A percentile compares a stretch with the other conserved stretches of the same genome.
Conservation (phyloP, 2,797 vertebrate genomes). For the Natrix natrix region DNA sequence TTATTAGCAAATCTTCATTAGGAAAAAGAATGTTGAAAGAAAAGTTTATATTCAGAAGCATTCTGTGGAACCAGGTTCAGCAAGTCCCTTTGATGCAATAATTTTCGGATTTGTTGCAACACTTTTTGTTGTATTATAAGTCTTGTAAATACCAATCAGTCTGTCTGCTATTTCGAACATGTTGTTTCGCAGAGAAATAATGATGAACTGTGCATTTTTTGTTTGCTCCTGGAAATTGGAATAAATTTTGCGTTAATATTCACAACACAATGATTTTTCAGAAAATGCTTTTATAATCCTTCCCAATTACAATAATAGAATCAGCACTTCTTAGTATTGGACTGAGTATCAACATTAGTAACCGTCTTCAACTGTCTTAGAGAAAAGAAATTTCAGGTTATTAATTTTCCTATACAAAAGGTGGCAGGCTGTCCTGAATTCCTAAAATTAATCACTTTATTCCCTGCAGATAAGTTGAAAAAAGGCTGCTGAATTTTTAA, state of each 20-base stretch:
- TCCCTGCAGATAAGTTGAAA: not conserved
- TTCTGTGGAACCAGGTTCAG: conserved; percentile 50
- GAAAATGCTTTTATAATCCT: not conserved
- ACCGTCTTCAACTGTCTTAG: not conserved
- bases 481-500: not conserved
- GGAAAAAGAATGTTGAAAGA: not conserved
- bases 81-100: conserved; percentile 79
- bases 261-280: not conserved
- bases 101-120: conserved; percentile 91
- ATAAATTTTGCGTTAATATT: not conserved
- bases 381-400: not conserved
- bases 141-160: conserved; percentile 96
- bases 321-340: not conserved
- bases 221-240: conserved; percentile 89
- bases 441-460: not conserved
- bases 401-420: not conserved
- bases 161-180: conserved; percentile 98
- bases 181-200: conserved; percentile 98
- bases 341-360: not conserved
- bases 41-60: not conserved
- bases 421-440: not conserved
- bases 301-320: not conserved
- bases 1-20: not conserved
- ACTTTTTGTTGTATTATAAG: conserved; percentile 91
- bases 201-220: conserved; percentile 97